Evolutionary conservation across 2,113 vertebrate genomes (phyloP), one percentile per base, ranked within the genome.

Genomic region (Eulemur rufifrons): DNA sequence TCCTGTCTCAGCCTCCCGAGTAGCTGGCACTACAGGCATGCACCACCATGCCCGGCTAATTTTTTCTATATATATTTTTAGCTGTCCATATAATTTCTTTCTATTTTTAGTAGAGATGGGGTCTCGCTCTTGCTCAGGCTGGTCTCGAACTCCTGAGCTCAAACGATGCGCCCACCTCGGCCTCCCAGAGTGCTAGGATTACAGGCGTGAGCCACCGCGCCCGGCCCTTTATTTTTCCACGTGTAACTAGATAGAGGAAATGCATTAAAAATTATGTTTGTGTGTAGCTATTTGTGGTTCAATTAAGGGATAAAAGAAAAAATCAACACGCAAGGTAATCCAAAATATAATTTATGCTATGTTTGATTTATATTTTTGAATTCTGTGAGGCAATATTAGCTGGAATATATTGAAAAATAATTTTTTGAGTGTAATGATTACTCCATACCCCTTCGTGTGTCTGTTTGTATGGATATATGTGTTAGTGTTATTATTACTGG

Each of bases 281-380:
- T 71, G 50, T 32, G 39, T 84, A 74, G 34, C 18, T 80, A 66
- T 80, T 90, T 84, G 54, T 88, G 39, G 42, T 89, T 95, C 52
- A 69, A 6, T 92, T 85, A 80, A 91, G 73, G 52, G 23, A 69
- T 66, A 50, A 88, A 63, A n/a, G 39, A 20, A 29, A 69, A 93
- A 68, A 45, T n/a, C 50, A 61, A 54, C 14, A n/a, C 47, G 32
- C 12, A 39, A 52, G 12, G 17, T 14, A 61, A 5, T 59, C 42
- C 42, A 50, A 17, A 77, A 77, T 89, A 47, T 50, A 59, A 77
- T 76, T 89, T 94, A 15, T 81, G n/a, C 34, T 66, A 3, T 59
- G 45, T 54, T 84, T 96, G 76, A 63, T 82, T 85, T 92, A 14
- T 74, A 42, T 86, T 89, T 77, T 80, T 82, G 68, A 83, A 87